Evolutionary conservation across 2,797 vertebrate species (phyloP).

Genomic region (Coluber constrictor): DNA sequence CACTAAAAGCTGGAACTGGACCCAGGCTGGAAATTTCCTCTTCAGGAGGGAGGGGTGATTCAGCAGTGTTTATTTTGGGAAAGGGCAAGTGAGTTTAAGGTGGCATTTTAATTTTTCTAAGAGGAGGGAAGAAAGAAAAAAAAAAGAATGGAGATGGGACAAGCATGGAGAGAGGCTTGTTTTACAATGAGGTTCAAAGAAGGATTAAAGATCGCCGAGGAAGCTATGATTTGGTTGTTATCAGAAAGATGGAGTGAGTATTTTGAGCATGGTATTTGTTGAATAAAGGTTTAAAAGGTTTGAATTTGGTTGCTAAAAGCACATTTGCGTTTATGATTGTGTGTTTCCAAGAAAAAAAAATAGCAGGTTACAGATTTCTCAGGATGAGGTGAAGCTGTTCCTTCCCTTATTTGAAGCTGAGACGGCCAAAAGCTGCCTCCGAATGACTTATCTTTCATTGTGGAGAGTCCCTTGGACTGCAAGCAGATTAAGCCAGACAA

Average conservation of each 20-base stretch:
- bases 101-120: not conserved
- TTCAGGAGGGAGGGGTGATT: not conserved
- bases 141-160: not conserved
- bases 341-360: not conserved
- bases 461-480: not conserved
- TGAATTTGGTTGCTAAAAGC: not conserved
- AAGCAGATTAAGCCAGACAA: not conserved
- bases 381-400: not conserved
- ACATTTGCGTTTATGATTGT: not conserved
- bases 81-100: conserved; percentile 13
- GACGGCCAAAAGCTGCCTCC: not conserved
- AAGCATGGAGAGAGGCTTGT: not conserved
- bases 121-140: not conserved
- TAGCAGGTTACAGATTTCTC: not conserved
- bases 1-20: not conserved
- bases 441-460: not conserved
- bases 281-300: not conserved
- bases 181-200: not conserved
- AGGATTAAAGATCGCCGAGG: not conserved
- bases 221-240: not conserved
- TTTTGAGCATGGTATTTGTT: not conserved
- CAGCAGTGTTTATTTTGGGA: conserved; percentile 11
- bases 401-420: not conserved
- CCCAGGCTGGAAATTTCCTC: conserved; percentile 13
- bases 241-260: not conserved